Conservation (phyloP, 2,113 vertebrate species). For the Callorhinus ursinus region DNA sequence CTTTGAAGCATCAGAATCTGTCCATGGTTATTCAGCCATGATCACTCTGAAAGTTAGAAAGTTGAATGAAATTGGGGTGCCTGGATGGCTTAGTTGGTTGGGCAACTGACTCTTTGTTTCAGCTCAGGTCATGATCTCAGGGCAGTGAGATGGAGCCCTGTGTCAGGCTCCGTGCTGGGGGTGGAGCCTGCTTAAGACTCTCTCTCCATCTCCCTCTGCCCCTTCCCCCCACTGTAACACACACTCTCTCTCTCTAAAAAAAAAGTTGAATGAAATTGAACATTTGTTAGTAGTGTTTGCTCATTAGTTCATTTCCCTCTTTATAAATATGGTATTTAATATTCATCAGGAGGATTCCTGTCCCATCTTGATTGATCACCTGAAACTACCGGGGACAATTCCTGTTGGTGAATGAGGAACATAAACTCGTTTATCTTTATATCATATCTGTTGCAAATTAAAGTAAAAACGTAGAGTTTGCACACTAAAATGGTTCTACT, state of each 20-base stretch:
- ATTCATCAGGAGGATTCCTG: conserved; percentile 64
- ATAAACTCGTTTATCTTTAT: conserved; percentile 86
- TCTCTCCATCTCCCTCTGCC: not conserved
- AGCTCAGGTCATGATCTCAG: not conserved
- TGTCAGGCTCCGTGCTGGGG: not conserved
- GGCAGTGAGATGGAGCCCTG: not conserved
- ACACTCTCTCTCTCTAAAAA: not conserved
- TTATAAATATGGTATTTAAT: conserved; percentile 75
- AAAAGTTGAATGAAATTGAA: conserved; percentile 38
- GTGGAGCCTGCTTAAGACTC: not conserved
- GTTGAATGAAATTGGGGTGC: not conserved
- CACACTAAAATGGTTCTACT: conserved; percentile 84
- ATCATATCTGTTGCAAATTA: conserved; percentile 86
- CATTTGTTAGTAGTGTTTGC: conserved; percentile 36
- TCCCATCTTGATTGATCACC: conserved; percentile 81
- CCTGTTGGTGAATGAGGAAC: conserved; percentile 80
- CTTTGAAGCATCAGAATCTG: not conserved
- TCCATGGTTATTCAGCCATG: not conserved
- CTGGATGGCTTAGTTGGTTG: not conserved
- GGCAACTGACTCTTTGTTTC: not conserved
- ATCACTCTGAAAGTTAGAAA: conserved; percentile 48
- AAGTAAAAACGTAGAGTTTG: conserved; percentile 84
- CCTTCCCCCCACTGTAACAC: not conserved
- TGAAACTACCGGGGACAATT: conserved; percentile 83
- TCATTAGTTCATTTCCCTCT: conserved; percentile 60